phyloP scores from a whole-genome alignment of 2,113 vertebrate genomes.

The Solenodon paradoxus region DNA sequence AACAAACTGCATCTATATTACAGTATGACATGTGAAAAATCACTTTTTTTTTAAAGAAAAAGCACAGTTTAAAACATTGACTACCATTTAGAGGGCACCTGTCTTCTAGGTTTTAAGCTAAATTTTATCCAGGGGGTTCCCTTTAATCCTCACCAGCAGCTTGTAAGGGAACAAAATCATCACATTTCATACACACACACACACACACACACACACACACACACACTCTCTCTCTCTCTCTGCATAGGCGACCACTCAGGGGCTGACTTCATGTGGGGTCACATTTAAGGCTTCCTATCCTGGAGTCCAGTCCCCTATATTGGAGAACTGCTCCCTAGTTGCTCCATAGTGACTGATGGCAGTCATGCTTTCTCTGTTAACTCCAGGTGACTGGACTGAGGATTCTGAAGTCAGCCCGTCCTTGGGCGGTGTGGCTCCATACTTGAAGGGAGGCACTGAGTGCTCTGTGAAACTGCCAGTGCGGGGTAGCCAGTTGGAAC shows the following conservation, averaged over 20 bases:
- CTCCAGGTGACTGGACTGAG: too few species aligned
- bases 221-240: too few species aligned
- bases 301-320: neutral
- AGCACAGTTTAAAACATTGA: neutral
- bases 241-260: neutral
- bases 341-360: neutral
- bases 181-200: too few species aligned
- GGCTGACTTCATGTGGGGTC: neutral
- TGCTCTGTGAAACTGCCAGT: neutral
- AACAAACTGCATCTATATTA: neutral
- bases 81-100: neutral
- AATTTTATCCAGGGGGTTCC: neutral
- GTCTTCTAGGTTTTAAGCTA: neutral
- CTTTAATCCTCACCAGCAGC: neutral
- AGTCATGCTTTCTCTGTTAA: neutral
- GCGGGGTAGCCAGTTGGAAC: neutral
- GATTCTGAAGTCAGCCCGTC: neutral
- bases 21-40: neutral
- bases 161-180: neutral
- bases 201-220: too few species aligned
- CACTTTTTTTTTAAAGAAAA: neutral
- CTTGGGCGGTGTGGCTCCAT: neutral
- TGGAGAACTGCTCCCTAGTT: neutral
- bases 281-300: neutral
- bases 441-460: neutral